These are phyloP conservation scores for Gallinago jamesoni DNA, from an alignment of 2,113 vertebrate genomes.

Conservation along the genomic window DNA sequence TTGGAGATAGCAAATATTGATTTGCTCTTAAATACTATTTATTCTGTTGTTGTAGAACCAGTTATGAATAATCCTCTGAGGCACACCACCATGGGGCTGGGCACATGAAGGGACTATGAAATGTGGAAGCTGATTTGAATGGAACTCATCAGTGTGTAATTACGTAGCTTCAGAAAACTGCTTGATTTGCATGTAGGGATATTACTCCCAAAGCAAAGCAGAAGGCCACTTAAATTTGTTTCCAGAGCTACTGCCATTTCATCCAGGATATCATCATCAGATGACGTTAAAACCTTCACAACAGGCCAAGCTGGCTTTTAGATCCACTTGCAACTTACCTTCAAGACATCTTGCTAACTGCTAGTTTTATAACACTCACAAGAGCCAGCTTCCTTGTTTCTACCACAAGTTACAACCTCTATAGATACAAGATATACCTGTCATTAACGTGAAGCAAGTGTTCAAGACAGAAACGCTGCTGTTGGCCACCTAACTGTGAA, in stretches of 20 bases:
- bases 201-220: conserved; percentile 14
- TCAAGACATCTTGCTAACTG: not conserved
- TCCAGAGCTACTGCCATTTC: conserved; percentile 35
- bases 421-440: not conserved
- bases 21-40: conserved; percentile 44
- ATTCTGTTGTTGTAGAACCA: conserved; percentile 39
- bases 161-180: conserved; percentile 1
- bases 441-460: not conserved
- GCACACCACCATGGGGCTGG: not conserved
- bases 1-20: conserved; percentile 22
- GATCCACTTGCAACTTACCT: not conserved
- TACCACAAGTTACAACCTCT: not conserved
- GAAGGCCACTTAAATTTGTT: conserved; percentile 15
- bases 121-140: not conserved
- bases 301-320: conserved; percentile 6
- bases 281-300: not conserved
- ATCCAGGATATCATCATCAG: not conserved
- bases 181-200: conserved; percentile 25
- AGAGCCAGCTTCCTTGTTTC: not conserved
- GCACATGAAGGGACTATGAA: conserved; percentile 1
- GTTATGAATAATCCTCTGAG: conserved; percentile 5
- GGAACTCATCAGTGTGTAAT: not conserved
- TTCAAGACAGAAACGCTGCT: not conserved
- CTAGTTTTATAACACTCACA: not conserved
- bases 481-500: not conserved